Base-by-base conservation (phyloP, 2,113 vertebrate genomes). In the Microtus montanus region DNA sequence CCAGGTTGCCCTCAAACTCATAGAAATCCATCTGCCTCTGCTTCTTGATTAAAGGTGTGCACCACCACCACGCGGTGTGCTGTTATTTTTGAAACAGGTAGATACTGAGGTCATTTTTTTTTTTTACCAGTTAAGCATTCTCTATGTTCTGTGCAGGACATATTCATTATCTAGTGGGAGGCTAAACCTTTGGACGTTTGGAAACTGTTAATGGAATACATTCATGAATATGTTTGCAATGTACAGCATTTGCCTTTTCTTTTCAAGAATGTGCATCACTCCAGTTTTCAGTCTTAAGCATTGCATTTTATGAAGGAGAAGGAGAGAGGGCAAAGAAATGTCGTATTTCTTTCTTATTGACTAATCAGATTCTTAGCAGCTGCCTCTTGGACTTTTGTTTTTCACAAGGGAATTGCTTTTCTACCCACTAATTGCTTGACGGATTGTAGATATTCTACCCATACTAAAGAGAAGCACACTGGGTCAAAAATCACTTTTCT, bases 241-340 rank as follows among this genome's bases (percentile, higher is more conserved):
- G 52, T 73, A 66, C 20, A 63, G 66, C 35, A 77, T 90, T 70
- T 95, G 66, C 44, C 63, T 96, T 97, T 95, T 70, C 52, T 68
- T 89, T 77, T 63, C 41, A 96, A 94, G 85, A 95, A 95, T 66
- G 15, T 49, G 7, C 77, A 22, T 58, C 74, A 95, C 89, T 94
- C 96, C 89, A 61, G 93, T 95, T 96, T 85, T 80, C 28, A 92
- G 89, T 74, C 66, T 84, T 84, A 75, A 96, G 70, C 22, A 89
- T 77, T 71, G 19, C 58, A 78, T 94, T 96, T 97, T 95, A 97
- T 86, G 78, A 93, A 86, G 47, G 13, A 83, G 73, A 63, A 95
- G 58, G 88, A 93, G 96, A 95, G 63, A n/a, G 70, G 41, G 66
- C 30, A 95, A 49, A 74, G 87, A 80, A 74, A 90, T 26, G 68